Conservation (phyloP, 2,797 vertebrate genomes). For the Neostethus bicornis region DNA sequence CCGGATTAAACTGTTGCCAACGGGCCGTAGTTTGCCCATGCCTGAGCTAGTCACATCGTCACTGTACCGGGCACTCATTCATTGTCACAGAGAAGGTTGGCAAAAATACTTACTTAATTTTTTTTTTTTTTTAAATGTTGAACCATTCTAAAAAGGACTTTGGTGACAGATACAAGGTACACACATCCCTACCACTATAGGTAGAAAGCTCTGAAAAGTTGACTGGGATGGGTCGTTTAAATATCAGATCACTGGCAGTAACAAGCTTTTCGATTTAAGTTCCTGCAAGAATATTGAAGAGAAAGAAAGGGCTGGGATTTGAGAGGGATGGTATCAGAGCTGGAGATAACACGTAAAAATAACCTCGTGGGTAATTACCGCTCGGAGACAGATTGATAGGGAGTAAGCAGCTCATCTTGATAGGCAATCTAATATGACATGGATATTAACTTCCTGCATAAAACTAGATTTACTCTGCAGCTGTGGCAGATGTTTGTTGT, state of each 20-base stretch:
- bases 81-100: too few species aligned
- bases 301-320: conserved; percentile 1
- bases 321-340: conserved; percentile 5
- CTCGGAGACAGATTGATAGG: conserved; percentile 53
- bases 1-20: too few species aligned
- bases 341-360: conserved; percentile 11
- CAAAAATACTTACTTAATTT: too few species aligned
- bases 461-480: conserved; percentile 23
- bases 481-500: conserved; percentile 40
- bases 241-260: neutral
- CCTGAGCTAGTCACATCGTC: too few species aligned
- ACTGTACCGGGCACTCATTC: too few species aligned
- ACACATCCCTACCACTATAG: too few species aligned
- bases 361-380: conserved; percentile 45
- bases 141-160: too few species aligned
- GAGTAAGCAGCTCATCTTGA: conserved; percentile 41
- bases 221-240: too few species aligned
- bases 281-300: neutral
- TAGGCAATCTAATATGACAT: conserved; percentile 50
- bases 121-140: too few species aligned
- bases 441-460: conserved; percentile 54
- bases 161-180: too few species aligned
- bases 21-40: too few species aligned
- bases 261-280: neutral
- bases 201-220: too few species aligned